Evolutionary conservation across 2,113 vertebrate species (phyloP).

Genomic region (Myiozetetes cayanensis): DNA sequence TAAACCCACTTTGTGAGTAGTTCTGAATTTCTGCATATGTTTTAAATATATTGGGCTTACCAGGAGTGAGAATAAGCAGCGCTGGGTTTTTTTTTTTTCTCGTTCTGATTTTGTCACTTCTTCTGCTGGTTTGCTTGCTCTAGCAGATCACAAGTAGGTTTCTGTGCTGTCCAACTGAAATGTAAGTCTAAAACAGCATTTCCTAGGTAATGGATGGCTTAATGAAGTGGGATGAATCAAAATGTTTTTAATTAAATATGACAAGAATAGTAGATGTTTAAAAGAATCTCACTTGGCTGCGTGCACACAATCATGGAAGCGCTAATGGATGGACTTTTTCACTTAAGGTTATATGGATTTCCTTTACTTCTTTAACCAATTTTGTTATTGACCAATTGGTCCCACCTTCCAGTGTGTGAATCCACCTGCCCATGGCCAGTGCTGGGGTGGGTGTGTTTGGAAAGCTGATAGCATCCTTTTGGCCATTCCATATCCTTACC

Average conservation of each 20-base stretch:
- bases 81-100: rapidly evolving
- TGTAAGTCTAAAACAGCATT: neutral
- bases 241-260: neutral
- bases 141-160: neutral
- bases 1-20: conserved; percentile 6
- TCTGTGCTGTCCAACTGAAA: neutral
- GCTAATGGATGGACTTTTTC: neutral
- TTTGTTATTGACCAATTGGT: neutral
- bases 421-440: neutral
- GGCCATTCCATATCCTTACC: neutral
- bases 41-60: neutral
- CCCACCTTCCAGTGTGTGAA: neutral
- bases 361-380: neutral
- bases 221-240: neutral
- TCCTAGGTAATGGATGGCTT: neutral
- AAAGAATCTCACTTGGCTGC: neutral
- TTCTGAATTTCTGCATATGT: conserved; percentile 37
- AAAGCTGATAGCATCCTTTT: neutral
- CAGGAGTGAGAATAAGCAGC: neutral
- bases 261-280: neutral
- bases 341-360: neutral
- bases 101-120: neutral
- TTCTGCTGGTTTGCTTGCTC: neutral
- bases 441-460: neutral
- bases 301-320: neutral